Conservation (phyloP, 2,888 invertebrate genomes). For the Hirtodrosophila cameraria region DNA sequence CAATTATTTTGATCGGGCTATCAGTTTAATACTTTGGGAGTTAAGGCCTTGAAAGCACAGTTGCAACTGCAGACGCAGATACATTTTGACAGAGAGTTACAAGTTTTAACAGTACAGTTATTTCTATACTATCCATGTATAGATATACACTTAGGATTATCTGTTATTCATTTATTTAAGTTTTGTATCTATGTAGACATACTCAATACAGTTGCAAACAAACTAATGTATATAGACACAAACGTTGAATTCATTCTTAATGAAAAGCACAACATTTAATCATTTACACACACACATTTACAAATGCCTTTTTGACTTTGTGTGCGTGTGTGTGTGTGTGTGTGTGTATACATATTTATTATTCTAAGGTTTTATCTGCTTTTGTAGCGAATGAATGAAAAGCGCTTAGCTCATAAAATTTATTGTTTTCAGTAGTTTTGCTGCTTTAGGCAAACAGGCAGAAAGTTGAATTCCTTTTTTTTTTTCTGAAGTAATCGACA, state of each 20-base stretch:
- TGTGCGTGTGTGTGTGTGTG: slow-evolving; percentile 8
- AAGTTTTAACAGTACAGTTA: too few species aligned
- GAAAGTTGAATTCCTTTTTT: slow-evolving; percentile 28
- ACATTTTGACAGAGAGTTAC: not conserved
- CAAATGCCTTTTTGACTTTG: slow-evolving; percentile 15
- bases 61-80: too few species aligned
- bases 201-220: slow-evolving; percentile 7
- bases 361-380: slow-evolving; percentile 67
- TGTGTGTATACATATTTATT: slow-evolving; percentile 32
- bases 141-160: slow-evolving; percentile 18
- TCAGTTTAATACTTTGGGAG: slow-evolving; percentile 56
- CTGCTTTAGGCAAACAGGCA: slow-evolving; percentile 14
- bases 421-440: slow-evolving; percentile 56
- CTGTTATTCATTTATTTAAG: slow-evolving; percentile 10
- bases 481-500: too few species aligned
- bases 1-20: slow-evolving; percentile 47
- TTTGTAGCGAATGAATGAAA: slow-evolving; percentile 59
- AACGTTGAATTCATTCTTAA: slow-evolving; percentile 68
- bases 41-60: too few species aligned
- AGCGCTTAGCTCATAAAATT: slow-evolving; percentile 52
- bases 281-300: slow-evolving; percentile 19
- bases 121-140: too few species aligned
- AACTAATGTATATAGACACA: slow-evolving; percentile 33
- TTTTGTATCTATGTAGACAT: slow-evolving; percentile 5
- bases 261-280: slow-evolving; percentile 59